Percentiles rank a stretch among this genome's conserved stretches.
These are phyloP conservation scores for Cancer borealis DNA, from an alignment of 2,888 invertebrate species.

Conservation along the genomic window DNA sequence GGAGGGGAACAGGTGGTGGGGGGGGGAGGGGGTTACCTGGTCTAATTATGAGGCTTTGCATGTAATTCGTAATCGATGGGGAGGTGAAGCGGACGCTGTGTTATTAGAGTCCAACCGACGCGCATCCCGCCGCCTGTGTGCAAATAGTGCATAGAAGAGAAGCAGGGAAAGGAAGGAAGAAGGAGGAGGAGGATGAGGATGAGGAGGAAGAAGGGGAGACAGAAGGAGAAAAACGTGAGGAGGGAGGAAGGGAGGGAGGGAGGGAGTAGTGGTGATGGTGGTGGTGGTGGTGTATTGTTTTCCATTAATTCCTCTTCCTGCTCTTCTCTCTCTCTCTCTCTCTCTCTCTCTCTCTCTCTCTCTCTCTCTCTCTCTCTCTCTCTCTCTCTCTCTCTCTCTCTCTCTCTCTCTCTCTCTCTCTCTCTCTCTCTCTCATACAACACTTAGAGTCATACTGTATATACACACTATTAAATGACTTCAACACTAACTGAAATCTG, in stretches of 20 bases:
- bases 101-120: constrained; percentile 47
- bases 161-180: background rate
- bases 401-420: background rate
- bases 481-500: background rate
- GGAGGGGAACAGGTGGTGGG: background rate
- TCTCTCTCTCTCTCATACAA: background rate
- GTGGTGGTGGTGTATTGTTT: background rate
- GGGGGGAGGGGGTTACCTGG: background rate
- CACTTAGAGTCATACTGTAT: no score
- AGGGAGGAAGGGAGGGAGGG: background rate
- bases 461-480: no score
- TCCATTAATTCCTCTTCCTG: background rate
- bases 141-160: background rate
- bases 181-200: background rate
- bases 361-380: background rate
- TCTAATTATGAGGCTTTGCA: constrained; percentile 59
- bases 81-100: constrained; percentile 42
- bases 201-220: background rate
- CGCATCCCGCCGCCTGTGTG: background rate
- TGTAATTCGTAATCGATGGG: constrained; percentile 65
- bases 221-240: background rate
- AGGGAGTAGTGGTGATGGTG: background rate
- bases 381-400: background rate
- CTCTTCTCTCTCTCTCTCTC: background rate
- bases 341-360: background rate